Evolutionary conservation across 2,888 invertebrate species (phyloP).

Genomic region (Drosophila yooni): DNA sequence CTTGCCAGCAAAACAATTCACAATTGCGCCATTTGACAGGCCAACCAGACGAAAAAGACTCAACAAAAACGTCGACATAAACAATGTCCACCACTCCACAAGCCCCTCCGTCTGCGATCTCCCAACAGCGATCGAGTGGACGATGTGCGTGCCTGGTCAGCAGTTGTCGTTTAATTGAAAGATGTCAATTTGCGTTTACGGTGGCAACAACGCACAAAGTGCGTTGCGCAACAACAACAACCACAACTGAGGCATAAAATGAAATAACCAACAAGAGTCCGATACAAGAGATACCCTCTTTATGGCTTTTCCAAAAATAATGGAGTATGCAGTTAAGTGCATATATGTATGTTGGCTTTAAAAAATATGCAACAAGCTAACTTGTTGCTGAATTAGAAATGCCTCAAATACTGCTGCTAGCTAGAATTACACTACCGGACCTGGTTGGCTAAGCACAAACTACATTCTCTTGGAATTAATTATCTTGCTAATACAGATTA

Average conservation of each 20-base stretch:
- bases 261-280: neutral
- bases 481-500: neutral
- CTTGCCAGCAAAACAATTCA: conserved; percentile 36
- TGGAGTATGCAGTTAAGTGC: neutral
- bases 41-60: conserved; percentile 41
- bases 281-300: conserved; percentile 24
- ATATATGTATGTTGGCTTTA: neutral
- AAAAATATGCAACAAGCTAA: neutral
- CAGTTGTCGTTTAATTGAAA: conserved; percentile 74
- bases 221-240: conserved; percentile 64
- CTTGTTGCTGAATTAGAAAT: neutral
- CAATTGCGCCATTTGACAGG: conserved; percentile 75
- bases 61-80: conserved; percentile 26
- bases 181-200: conserved; percentile 77
- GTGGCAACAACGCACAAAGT: conserved; percentile 73
- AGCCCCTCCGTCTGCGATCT: neutral
- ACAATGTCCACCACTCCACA: conserved; percentile 11
- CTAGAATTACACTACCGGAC: neutral
- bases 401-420: neutral
- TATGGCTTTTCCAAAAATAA: neutral
- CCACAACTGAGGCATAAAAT: neutral
- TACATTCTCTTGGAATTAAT: neutral
- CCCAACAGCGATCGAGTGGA: conserved; percentile 4
- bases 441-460: neutral
- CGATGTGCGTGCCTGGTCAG: conserved; percentile 63